Evolutionary conservation across 2,888 invertebrate genomes (phyloP).

Genomic region (Volucella bombylans): DNA sequence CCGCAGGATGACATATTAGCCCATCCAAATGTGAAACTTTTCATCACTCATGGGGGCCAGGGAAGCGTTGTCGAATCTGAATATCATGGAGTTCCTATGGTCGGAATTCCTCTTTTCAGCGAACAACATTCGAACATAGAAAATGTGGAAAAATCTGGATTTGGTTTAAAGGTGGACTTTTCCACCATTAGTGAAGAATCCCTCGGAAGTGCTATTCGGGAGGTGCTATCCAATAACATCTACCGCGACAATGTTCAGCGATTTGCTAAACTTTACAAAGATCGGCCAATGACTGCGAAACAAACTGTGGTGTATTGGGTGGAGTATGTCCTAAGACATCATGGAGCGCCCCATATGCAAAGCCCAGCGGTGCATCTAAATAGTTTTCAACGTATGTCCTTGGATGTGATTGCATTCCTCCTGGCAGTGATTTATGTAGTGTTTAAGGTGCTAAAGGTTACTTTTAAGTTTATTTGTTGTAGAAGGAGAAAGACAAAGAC

Average conservation of each 20-base stretch:
- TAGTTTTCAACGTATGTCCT: constrained; percentile 82
- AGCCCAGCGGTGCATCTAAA: constrained; percentile 83
- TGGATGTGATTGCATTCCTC: constrained; percentile 82
- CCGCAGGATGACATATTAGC: constrained; percentile 89
- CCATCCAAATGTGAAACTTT: constrained; percentile 86
- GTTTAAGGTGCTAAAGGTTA: constrained; percentile 37
- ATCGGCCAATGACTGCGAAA: constrained; percentile 83
- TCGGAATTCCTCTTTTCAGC: constrained; percentile 89
- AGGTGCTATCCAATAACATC: constrained; percentile 76
- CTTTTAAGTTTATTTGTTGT: constrained; percentile 32
- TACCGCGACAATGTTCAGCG: constrained; percentile 79
- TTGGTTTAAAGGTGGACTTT: constrained; percentile 75
- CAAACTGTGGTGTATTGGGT: constrained; percentile 84
- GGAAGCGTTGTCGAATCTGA: constrained; percentile 90
- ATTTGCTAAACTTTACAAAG: constrained; percentile 82
- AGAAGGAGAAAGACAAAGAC: constrained; percentile 47
- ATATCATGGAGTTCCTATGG: constrained; percentile 89
- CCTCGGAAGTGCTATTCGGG: constrained; percentile 73
- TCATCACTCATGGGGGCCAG: constrained; percentile 83
- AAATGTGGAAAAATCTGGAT: constrained; percentile 87
- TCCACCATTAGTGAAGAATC: constrained; percentile 69
- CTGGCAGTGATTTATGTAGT: constrained; percentile 52
- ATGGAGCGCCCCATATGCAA: constrained; percentile 83
- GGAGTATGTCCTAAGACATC: constrained; percentile 84
- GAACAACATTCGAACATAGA: constrained; percentile 91